phyloP scores from a whole-genome alignment of 2,797 vertebrate species.

The Todus mexicanus region DNA sequence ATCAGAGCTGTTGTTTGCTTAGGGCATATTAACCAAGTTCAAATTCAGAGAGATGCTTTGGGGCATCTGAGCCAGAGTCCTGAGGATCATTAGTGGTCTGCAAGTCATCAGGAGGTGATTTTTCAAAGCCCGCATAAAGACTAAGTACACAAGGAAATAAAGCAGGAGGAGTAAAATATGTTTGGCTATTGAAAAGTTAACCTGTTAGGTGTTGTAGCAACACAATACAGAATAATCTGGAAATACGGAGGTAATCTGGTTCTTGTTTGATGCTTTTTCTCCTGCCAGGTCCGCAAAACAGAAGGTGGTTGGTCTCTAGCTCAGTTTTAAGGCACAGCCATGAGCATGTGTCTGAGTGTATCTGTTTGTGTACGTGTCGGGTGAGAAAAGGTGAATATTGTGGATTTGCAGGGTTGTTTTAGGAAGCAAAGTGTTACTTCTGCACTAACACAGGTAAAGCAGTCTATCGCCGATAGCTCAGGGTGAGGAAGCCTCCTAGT shows the following conservation, averaged over 20 bases:
- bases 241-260: not conserved
- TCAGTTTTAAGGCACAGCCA: not conserved
- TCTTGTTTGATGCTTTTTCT: not conserved
- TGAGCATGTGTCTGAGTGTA: not conserved
- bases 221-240: not conserved
- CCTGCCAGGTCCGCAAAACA: not conserved
- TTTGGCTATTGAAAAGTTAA: not conserved
- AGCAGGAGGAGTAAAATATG: not conserved
- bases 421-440: not conserved
- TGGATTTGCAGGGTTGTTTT: not conserved
- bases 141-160: not conserved
- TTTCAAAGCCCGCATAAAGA: not conserved
- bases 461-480: not conserved
- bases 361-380: not conserved
- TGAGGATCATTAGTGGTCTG: not conserved
- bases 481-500: not conserved
- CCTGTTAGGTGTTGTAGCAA: not conserved
- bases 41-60: not conserved
- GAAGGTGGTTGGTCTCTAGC: not conserved
- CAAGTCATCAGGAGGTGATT: not conserved
- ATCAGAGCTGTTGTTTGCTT: not conserved
- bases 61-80: not conserved
- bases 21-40: not conserved
- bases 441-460: not conserved
- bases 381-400: not conserved